Evolutionary conservation across 2,113 vertebrate species (phyloP).

Genomic region (Dromaius novaehollandiae): DNA sequence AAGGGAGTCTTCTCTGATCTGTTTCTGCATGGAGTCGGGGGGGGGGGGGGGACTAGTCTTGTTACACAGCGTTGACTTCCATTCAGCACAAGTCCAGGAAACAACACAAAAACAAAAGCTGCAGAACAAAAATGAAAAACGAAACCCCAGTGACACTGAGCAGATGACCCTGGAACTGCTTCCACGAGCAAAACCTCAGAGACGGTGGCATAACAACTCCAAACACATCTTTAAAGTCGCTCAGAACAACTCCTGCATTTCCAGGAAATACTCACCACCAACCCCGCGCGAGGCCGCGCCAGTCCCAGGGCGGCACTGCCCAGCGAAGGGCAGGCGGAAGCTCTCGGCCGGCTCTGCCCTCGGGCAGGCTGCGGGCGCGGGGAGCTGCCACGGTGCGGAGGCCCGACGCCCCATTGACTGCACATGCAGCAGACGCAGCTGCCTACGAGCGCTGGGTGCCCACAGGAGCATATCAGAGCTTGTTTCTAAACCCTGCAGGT

Average conservation of each 20-base stretch:
- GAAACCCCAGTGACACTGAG: neutral
- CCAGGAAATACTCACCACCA: neutral
- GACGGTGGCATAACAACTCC: neutral
- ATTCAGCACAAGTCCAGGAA: neutral
- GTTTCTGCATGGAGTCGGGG: neutral
- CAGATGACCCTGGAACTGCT: neutral
- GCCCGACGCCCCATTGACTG: neutral
- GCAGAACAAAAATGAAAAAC: neutral
- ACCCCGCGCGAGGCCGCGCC: neutral
- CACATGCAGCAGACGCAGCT: neutral
- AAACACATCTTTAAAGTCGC: neutral
- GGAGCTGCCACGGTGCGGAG: neutral
- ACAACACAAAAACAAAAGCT: neutral
- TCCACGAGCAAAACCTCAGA: neutral
- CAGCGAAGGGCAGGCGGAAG: neutral
- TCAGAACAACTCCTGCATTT: neutral
- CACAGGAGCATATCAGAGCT: fast-evolving
- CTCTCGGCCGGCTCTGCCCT: neutral
- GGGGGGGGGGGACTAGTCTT: neutral
- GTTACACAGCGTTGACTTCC: neutral
- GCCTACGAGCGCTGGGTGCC: fast-evolving
- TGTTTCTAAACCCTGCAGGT: fast-evolving
- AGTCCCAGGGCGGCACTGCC: neutral
- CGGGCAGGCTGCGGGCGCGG: fast-evolving
- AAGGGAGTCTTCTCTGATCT: neutral